phyloP scores from a whole-genome alignment of 2,797 vertebrate genomes.

The Amniataba percoides region DNA sequence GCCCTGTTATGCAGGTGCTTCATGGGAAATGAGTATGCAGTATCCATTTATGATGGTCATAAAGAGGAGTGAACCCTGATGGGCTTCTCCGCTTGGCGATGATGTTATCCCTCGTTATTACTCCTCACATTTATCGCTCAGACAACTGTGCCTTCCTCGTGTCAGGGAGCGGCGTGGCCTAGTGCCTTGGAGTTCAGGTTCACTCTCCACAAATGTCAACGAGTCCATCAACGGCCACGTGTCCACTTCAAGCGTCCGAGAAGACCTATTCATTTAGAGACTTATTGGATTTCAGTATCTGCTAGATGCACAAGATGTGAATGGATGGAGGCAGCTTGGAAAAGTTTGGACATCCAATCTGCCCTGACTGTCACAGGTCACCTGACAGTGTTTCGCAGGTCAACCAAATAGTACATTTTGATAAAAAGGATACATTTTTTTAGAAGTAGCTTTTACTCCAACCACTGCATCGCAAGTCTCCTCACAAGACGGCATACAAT shows the following conservation, averaged over 20 bases:
- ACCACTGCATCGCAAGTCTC: not conserved
- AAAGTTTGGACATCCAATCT: not conserved
- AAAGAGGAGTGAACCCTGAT: slow-evolving; percentile 73
- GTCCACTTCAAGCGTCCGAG: slow-evolving; percentile 19
- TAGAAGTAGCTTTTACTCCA: not conserved
- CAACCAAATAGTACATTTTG: slow-evolving; percentile 7
- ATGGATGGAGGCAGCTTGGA: not conserved
- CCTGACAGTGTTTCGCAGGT: slow-evolving; percentile 13
- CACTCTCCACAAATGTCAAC: slow-evolving; percentile 39
- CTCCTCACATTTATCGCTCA: slow-evolving; percentile 52
- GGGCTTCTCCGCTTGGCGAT: slow-evolving; percentile 60
- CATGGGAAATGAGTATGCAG: slow-evolving; percentile 64
- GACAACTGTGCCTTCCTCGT: slow-evolving; percentile 32
- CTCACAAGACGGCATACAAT: not conserved
- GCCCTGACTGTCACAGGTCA: not conserved
- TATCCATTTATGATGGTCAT: slow-evolving; percentile 75
- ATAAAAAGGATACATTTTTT: not conserved
- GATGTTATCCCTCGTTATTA: slow-evolving; percentile 70
- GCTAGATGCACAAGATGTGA: slow-evolving; percentile 1
- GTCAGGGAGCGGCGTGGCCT: slow-evolving; percentile 22
- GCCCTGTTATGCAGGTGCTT: slow-evolving; percentile 55
- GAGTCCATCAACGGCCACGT: slow-evolving; percentile 40
- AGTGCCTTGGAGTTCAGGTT: slow-evolving; percentile 29
- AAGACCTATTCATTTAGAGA: slow-evolving; percentile 1
- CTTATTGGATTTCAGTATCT: not conserved